Evolutionary conservation across 1,140 invertebrate species (phyloP).

Genomic region (Metaphire vulgaris): DNA sequence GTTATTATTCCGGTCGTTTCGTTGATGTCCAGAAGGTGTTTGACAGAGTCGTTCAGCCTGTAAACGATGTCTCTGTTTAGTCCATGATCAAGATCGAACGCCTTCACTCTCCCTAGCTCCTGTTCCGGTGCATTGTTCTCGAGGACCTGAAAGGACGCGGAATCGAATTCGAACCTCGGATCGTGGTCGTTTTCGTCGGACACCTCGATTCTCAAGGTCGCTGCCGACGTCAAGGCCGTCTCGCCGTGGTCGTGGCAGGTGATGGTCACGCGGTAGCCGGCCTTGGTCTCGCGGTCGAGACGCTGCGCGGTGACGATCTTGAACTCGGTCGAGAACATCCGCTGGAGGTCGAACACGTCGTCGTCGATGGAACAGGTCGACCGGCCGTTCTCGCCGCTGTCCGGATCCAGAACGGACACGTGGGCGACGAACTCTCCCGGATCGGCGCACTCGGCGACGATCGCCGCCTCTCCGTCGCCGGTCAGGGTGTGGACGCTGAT

Average conservation of each 20-base stretch:
- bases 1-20: conserved; percentile 12
- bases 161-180: conserved; percentile 67
- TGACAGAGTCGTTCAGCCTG: conserved; percentile 50
- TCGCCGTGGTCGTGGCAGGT: neutral
- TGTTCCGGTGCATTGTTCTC: conserved; percentile 22
- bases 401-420: conserved; percentile 19
- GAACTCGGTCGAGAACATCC: conserved; percentile 21
- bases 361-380: conserved; percentile 11
- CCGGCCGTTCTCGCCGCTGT: conserved; percentile 22
- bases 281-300: conserved; percentile 75
- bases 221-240: neutral
- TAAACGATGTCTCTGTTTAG: conserved; percentile 55
- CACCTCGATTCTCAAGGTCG: conserved; percentile 54
- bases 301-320: conserved; percentile 73
- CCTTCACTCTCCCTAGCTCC: conserved; percentile 3
- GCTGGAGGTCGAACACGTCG: conserved; percentile 10
- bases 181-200: conserved; percentile 84
- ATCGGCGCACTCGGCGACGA: neutral
- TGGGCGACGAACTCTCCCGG: conserved; percentile 26
- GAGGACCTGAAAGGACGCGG: conserved; percentile 67
- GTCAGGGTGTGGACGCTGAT: conserved; percentile 27
- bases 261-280: conserved; percentile 64
- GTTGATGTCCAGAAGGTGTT: conserved; percentile 12
- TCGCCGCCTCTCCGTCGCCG: neutral
- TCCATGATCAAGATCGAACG: conserved; percentile 9